A percentile compares a stretch with the other conserved stretches of the same genome.
Evolutionary conservation across 1,140 invertebrate species (phyloP).

Genomic region (Centruroides sculpturatus): DNA sequence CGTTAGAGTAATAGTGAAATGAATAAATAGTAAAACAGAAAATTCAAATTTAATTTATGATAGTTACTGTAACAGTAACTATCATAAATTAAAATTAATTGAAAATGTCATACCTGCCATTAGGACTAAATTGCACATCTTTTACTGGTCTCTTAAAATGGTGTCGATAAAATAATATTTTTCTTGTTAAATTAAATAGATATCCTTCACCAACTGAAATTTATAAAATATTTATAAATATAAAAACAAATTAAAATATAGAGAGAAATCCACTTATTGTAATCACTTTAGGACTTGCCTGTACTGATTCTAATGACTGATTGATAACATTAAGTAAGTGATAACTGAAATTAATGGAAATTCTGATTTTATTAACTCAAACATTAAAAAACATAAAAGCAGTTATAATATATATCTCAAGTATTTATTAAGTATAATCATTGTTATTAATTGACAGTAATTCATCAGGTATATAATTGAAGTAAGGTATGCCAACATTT

Average conservation of each 20-base stretch:
- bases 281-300: too few relatives aligned
- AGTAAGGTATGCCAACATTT: too few relatives aligned
- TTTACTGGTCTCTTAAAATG: conserved; percentile 60
- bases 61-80: too few relatives aligned
- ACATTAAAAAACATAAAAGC: neutral
- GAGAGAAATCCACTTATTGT: neutral
- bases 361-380: neutral
- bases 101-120: conserved; percentile 49
- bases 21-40: too few relatives aligned
- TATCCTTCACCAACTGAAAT: conserved; percentile 66
- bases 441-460: too few relatives aligned
- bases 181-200: conserved; percentile 73
- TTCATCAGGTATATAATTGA: too few relatives aligned
- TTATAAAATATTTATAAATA: conserved; percentile 15
- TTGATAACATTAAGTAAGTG: too few relatives aligned
- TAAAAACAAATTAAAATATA: conserved; percentile 5
- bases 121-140: conserved; percentile 77
- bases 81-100: conserved; percentile 38
- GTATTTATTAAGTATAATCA: neutral
- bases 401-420: neutral
- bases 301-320: too few relatives aligned
- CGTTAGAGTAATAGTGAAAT: too few relatives aligned
- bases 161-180: conserved; percentile 64
- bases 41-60: too few relatives aligned
- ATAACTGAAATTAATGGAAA: too few relatives aligned